Evolutionary conservation across 1,140 invertebrate genomes (phyloP), one percentile per base, ranked within the genome.

Genomic region (Lysiphlebus fabarum): DNA sequence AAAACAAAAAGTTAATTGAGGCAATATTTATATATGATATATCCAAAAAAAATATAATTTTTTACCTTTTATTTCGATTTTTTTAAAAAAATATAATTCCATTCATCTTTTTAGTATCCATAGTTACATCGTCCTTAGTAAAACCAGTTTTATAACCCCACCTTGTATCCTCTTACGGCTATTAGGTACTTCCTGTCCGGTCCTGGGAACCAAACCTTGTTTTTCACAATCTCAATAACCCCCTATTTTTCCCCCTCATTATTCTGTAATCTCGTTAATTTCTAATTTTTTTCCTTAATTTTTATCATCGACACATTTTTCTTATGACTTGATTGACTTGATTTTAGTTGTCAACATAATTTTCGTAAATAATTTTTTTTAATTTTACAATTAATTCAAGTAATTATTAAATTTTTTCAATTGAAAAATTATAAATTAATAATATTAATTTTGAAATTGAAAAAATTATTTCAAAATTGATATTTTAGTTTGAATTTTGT

Each of bases 101-200:
- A 65, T 65, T 65, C 63, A 65, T 62, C 63, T 62, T 65, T 65
- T 57, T 57, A 65, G 58, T 57, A 61, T 65, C 59, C 54, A 17
- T 17, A 17, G 17, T 17, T 17, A 17, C 56, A 59, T 64, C 56
- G 62, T 61, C 59, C 62, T 59, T 63, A 55, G 50, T 26, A 57
- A 62, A 64, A 61, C 62, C 59, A 56, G 59, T 64, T 64, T 56
- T 44, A 51, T 47, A 44, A 53, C 57, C 58, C 63, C 66, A 63
- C 64, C 60, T 70, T 66, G 65, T 63, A 76, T 74, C 73, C 71
- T 77, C 74, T 76, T 71, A 74, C 75, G 73, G 73, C 73, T 77
- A 78, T 79, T 79, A 76, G 73, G 73, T 66, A 75, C 75, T 78
- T 79, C 77, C 77, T 77, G 76, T 70, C 74, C 61, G 65, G 43